Conservation (phyloP, 1,140 invertebrate species). For the Drosophila sechellia region DNA sequence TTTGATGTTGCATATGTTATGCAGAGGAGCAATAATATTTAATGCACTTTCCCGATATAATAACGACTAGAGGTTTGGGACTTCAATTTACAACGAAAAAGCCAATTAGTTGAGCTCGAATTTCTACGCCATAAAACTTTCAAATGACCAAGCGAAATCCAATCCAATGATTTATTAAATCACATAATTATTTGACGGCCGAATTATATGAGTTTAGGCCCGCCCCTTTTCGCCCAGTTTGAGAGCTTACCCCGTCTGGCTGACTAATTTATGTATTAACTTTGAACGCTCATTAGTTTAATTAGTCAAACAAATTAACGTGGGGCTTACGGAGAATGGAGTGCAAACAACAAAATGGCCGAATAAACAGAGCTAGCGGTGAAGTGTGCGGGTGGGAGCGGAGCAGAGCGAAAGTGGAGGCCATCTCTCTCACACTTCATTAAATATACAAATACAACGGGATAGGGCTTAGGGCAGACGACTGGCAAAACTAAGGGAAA, state of each 20-base stretch:
- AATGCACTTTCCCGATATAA: no score
- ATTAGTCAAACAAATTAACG: slow-evolving; percentile 84
- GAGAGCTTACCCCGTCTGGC: slow-evolving; percentile 15
- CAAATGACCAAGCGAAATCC: slow-evolving; percentile 8
- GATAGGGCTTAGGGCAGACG: slow-evolving; percentile 32
- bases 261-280: slow-evolving; percentile 84
- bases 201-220: slow-evolving; percentile 35
- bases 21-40: no score
- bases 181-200: slow-evolving; percentile 32
- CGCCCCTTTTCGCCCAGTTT: not conserved
- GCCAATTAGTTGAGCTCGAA: slow-evolving; percentile 6
- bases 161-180: slow-evolving; percentile 34
- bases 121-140: not conserved
- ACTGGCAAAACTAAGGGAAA: slow-evolving; percentile 28
- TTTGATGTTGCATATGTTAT: no score
- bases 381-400: not conserved
- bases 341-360: slow-evolving; percentile 81
- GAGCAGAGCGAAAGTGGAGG: slow-evolving; percentile 6
- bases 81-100: not conserved
- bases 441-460: slow-evolving; percentile 69
- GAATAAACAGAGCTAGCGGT: slow-evolving; percentile 60
- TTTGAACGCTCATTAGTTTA: slow-evolving; percentile 85
- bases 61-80: no score
- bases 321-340: slow-evolving; percentile 71
- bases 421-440: slow-evolving; percentile 60